Conservation (phyloP, 2,888 invertebrate genomes). For the Zygogramma bicolorata region DNA sequence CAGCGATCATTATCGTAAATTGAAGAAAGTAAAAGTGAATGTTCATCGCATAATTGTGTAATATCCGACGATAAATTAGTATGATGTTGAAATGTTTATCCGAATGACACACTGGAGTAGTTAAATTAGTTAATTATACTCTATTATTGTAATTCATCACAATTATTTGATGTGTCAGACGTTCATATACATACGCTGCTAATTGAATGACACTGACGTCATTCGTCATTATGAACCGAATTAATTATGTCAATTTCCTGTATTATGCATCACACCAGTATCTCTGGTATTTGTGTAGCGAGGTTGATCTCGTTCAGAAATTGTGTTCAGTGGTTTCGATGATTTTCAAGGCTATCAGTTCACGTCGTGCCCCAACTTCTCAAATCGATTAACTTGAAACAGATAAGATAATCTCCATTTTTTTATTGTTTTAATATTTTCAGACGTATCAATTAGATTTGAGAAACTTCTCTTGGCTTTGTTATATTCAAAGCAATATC, state of each 20-base stretch:
- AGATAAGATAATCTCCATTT: too few species aligned
- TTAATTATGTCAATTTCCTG: slow-evolving; percentile 41
- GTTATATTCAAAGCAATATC: too few species aligned
- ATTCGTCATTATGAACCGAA: slow-evolving; percentile 34
- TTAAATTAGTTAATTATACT: slow-evolving; percentile 45
- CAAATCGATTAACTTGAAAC: too few species aligned
- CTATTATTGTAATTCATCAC: slow-evolving; percentile 45
- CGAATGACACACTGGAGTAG: slow-evolving; percentile 24
- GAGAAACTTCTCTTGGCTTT: too few species aligned
- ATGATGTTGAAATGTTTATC: slow-evolving; percentile 2
- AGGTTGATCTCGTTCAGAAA: neutral
- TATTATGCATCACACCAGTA: neutral
- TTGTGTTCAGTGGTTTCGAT: neutral
- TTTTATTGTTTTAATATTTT: too few species aligned
- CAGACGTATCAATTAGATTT: too few species aligned
- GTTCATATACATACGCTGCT: slow-evolving; percentile 31
- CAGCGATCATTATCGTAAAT: neutral
- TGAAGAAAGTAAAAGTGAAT: slow-evolving; percentile 7
- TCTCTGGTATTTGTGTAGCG: neutral
- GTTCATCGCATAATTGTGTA: slow-evolving; percentile 4
- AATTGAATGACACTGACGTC: slow-evolving; percentile 41
- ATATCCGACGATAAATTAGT: slow-evolving; percentile 3
- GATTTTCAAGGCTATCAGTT: neutral
- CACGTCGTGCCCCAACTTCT: too few species aligned
- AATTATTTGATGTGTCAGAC: slow-evolving; percentile 41